Conservation (phyloP, 2,113 vertebrate species). For the Petromus typicus region DNA sequence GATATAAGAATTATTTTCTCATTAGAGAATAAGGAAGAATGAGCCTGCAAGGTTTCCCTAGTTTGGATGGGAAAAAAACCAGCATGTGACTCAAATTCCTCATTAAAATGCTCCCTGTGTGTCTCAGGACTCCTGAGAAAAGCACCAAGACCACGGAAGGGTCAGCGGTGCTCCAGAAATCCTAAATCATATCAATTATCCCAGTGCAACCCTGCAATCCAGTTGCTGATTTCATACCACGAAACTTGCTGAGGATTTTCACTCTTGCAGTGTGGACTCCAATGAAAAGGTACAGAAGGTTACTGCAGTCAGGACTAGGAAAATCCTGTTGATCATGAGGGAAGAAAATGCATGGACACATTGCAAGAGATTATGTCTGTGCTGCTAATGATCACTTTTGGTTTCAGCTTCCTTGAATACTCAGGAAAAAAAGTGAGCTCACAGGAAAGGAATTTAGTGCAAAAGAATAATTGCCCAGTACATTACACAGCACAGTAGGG, state of each 20-base stretch:
- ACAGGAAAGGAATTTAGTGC: slow-evolving; percentile 68
- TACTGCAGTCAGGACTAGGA: neutral
- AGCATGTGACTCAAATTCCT: neutral
- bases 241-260: neutral
- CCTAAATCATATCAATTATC: slow-evolving; percentile 4
- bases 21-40: neutral
- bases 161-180: neutral
- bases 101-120: slow-evolving; percentile 50
- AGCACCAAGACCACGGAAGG: neutral
- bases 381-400: slow-evolving; percentile 73
- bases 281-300: neutral
- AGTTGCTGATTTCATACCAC: neutral
- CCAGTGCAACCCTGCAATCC: neutral
- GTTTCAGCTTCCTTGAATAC: slow-evolving; percentile 67
- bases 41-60: neutral
- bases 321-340: slow-evolving; percentile 4
- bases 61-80: neutral
- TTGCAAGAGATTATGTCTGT: slow-evolving; percentile 65
- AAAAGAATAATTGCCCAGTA: slow-evolving; percentile 72
- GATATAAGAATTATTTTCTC: neutral
- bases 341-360: slow-evolving; percentile 60
- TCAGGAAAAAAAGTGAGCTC: slow-evolving; percentile 63
- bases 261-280: neutral
- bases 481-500: slow-evolving; percentile 69
- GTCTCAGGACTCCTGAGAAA: neutral